These are phyloP conservation scores for Pongo abelii DNA, from an alignment of 2,113 vertebrate species.

Conservation along the genomic window DNA sequence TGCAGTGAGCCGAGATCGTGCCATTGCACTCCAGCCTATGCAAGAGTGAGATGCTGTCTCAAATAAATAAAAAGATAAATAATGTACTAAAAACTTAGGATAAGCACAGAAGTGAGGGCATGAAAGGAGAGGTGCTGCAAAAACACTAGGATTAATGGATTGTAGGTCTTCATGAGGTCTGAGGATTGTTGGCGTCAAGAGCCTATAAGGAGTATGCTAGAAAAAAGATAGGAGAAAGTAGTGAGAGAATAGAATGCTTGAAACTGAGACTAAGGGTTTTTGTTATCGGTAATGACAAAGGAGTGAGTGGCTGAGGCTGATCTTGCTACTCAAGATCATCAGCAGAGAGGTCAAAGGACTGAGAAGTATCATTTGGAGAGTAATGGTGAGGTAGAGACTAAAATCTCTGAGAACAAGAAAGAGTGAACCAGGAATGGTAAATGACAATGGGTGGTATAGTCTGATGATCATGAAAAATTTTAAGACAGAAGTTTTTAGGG, in stretches of 20 bases:
- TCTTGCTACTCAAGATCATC: neutral
- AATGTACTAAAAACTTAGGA: neutral
- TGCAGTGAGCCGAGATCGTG: too few species aligned
- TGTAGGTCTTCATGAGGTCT: neutral
- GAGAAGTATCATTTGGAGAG: neutral
- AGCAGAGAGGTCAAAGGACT: neutral
- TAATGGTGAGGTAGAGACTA: neutral
- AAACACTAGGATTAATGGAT: neutral
- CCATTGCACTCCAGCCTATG: too few species aligned
- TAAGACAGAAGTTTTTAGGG: neutral
- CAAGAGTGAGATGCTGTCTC: too few species aligned
- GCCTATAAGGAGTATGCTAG: neutral
- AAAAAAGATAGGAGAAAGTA: neutral
- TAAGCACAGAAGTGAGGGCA: neutral
- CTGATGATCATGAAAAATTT: neutral
- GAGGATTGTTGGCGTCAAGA: neutral
- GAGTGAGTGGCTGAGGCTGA: neutral
- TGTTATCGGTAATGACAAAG: neutral
- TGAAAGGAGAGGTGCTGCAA: neutral
- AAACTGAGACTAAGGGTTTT: slow-evolving; percentile 14
- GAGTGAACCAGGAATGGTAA: neutral
- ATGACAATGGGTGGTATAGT: neutral
- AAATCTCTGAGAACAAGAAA: neutral
- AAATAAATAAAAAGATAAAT: too few species aligned
- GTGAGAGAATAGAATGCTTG: neutral